phyloP scores from a whole-genome alignment of 2,797 vertebrate species.

The Nyctibius grandis region DNA sequence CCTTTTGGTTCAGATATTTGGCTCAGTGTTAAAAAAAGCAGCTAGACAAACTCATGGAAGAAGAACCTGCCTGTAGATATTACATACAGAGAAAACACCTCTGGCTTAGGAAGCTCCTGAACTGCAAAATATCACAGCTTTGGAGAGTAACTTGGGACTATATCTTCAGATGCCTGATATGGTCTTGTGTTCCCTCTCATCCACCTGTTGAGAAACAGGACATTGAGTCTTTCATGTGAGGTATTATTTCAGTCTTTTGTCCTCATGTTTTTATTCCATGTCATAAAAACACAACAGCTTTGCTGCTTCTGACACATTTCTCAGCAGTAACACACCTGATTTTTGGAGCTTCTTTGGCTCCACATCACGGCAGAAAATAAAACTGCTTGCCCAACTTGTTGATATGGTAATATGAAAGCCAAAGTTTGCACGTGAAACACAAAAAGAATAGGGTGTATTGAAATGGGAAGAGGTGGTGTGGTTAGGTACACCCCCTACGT shows the following conservation, averaged over 20 bases:
- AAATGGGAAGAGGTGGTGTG: neutral
- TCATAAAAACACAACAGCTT: neutral
- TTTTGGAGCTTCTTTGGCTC: neutral
- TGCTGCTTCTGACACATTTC: neutral
- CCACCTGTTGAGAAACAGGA: neutral
- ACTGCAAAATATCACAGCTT: neutral
- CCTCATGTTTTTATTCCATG: neutral
- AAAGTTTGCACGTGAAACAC: neutral
- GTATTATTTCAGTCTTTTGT: neutral
- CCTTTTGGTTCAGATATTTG: neutral
- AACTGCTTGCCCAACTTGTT: neutral
- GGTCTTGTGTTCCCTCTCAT: neutral
- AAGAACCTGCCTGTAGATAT: neutral
- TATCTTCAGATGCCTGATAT: neutral
- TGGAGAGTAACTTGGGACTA: neutral
- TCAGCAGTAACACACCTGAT: neutral
- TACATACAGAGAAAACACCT: neutral
- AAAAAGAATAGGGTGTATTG: neutral
- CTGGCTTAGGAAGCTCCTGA: neutral
- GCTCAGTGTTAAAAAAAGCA: neutral
- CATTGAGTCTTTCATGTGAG: neutral
- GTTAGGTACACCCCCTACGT: fast-evolving
- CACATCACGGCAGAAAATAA: neutral
- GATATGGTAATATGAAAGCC: neutral
- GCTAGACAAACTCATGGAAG: neutral